A percentile compares a stretch with the other conserved stretches of the same genome.
Conservation (phyloP, 2,888 invertebrate genomes). For the Scaptomyza caliginosa region DNA sequence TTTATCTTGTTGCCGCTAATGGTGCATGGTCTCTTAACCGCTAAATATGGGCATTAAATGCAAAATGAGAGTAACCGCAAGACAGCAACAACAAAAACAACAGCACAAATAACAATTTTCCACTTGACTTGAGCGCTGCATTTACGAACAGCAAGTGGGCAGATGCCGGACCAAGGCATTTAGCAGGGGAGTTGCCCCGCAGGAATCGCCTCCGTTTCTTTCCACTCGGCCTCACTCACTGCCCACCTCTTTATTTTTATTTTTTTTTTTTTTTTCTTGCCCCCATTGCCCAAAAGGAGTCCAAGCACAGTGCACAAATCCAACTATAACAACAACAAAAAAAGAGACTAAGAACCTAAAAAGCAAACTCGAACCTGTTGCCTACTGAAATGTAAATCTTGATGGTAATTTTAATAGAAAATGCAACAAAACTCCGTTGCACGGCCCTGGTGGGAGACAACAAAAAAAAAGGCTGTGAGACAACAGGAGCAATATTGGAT, state of each 20-base stretch:
- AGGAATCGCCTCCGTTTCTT: conserved; percentile 34
- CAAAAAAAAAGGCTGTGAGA: neutral
- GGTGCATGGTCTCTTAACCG: conserved; percentile 43
- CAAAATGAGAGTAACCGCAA: conserved; percentile 75
- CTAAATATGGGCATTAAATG: conserved; percentile 79
- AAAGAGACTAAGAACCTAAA: conserved; percentile 10
- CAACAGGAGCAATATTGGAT: conserved; percentile 1
- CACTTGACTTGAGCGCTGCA: conserved; percentile 79
- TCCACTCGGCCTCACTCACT: conserved; percentile 33
- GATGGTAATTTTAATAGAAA: conserved; percentile 82
- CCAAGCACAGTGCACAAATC: no score
- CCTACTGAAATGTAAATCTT: conserved; percentile 80
- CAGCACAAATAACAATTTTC: conserved; percentile 72
- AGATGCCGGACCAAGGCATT: conserved; percentile 58
- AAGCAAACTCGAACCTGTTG: conserved; percentile 66
- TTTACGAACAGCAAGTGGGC: conserved; percentile 64
- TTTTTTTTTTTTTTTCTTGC: conserved; percentile 1
- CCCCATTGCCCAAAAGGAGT: conserved; percentile 71
- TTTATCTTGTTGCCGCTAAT: conserved; percentile 45
- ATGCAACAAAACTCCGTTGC: conserved; percentile 61
- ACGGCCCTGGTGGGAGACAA: conserved; percentile 23
- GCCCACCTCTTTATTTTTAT: conserved; percentile 55
- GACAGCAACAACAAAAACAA: conserved; percentile 25
- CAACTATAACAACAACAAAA: no score
- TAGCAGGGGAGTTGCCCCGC: conserved; percentile 31